These are phyloP conservation scores for Mohoua ochrocephala DNA, from an alignment of 2,113 vertebrate species.

Conservation along the genomic window DNA sequence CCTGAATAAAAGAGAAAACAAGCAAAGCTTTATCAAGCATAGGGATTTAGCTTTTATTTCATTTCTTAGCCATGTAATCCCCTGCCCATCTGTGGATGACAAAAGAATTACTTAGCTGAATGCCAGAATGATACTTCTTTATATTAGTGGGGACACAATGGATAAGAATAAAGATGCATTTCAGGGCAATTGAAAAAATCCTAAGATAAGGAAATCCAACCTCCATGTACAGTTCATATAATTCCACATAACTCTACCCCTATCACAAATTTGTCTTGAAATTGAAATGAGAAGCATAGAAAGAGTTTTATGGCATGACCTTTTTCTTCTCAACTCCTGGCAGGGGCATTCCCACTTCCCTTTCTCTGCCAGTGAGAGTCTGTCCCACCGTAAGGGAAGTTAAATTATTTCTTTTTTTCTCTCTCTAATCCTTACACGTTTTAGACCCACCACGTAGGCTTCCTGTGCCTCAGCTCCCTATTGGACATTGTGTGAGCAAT, in stretches of 20 bases:
- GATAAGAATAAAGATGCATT: not conserved
- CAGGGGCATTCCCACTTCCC: not conserved
- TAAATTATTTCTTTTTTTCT: not conserved
- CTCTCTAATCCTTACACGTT: not conserved
- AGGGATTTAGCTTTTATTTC: slow-evolving; percentile 48
- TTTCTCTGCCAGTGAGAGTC: not conserved
- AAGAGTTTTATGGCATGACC: not conserved
- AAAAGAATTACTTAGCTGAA: slow-evolving; percentile 33
- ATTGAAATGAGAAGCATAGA: not conserved
- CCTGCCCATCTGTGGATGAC: slow-evolving; percentile 33
- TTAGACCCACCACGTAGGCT: not conserved
- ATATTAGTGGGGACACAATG: not conserved
- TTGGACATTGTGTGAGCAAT: not conserved
- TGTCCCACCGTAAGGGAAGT: not conserved
- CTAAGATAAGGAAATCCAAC: not conserved
- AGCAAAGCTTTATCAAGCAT: slow-evolving; percentile 3
- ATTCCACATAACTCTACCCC: not conserved
- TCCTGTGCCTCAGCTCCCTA: not conserved
- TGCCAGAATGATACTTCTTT: slow-evolving; percentile 31
- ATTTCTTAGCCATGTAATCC: slow-evolving; percentile 43
- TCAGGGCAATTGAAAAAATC: not conserved
- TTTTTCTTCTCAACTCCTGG: not conserved
- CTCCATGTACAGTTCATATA: not conserved
- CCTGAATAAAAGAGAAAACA: slow-evolving; percentile 71
- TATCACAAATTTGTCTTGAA: not conserved